Base-by-base conservation (phyloP, 2,797 vertebrate genomes). In the Phoxinus dragarum region DNA sequence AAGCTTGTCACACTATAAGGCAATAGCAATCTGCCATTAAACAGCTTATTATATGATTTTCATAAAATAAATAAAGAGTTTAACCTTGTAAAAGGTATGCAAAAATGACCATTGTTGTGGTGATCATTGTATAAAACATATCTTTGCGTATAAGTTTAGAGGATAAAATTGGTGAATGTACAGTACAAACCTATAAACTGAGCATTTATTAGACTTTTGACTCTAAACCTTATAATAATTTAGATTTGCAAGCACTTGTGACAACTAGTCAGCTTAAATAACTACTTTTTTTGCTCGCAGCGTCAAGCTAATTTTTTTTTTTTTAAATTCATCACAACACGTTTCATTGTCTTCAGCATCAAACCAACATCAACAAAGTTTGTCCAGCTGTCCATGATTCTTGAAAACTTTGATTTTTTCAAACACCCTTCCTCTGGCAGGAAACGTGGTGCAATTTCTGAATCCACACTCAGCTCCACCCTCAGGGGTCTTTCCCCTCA, bases 341-440 rank as follows among this genome's bases (percentile, higher is more conserved):
- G 2, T 80, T 66, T 80, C 83, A 89, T 89, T 89, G 86, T 89
- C 49, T 64, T 75, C 1, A 83, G 59, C 68, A 76, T 80, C 42
- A 85, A 89, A 75, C 80, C n/a, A 67, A 23, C 31, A 23, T 49
- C 19, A 78, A 59, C 42, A 84, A 61, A 68, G 40, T 88, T 84
- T 80, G 75, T 54, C 4, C n/a, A 72, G 21, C 61, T 42, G 67
- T 31, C 77, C 64, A 71, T 69, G 3, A 64, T 73, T 61, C 31
- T 68, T 44, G 17, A 69, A 75, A 84, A 38, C 85, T 88, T 84
- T 69, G 61, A 68, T 83, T 81, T 84, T 67, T 78, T n/a, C 49
- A 47, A 79, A 84, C 79, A 84, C 61, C 44, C 86, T 88, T 89
- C 84, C 88, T 75, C 36, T 72, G 78, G 21, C 76, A 85, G 87